Base-by-base conservation (phyloP, 2,797 vertebrate genomes). In the Rallus crepitans region DNA sequence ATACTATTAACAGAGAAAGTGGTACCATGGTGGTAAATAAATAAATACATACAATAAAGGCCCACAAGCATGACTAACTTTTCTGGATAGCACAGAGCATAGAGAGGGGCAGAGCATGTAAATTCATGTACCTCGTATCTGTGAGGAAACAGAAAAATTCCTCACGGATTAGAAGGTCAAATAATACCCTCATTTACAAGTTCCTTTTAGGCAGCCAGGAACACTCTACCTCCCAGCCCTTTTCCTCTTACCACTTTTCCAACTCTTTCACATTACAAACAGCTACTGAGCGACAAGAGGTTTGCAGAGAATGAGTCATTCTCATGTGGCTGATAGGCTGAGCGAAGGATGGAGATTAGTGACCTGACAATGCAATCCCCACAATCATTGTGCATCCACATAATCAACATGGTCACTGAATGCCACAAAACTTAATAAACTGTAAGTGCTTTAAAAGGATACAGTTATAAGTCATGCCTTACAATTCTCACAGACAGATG, bases 271-370 rank as follows among this genome's bases (percentile, higher is more conserved):
- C 47, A 25, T 37, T 31, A 37, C 35, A 17, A 63, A 33, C 68
- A 80, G 91, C 92, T 94, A 33, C 86, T 55, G 47, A 91, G 90
- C 78, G 78, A 66, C 86, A 94, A 85, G 73, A 87, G 81, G 15
- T 17, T 57, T 56, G 66, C 75, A 80, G 83, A 50, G 82, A 52
- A 16, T 65, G 93, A 87, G 48, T 94, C 95, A 75, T 20, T 86
- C 45, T 60, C 40, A 47, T 42, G 47, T 21, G 69, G 84, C 63
- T 71, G 75, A 39, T 15, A 27, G 15, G 12, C 37, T 20, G 75
- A 70, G 78, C 6, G 21, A 69, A 68, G 50, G 53, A 47, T 45
- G 76, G 55, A 76, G 77, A 81, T 79, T 13, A 64, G 72, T 53
- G 87, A 83, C 85, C 91, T 75, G 69, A 11, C 84, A 90, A 7